Conservation (phyloP, 2,888 invertebrate species). For the Spatulosminthurus flaviceps region DNA sequence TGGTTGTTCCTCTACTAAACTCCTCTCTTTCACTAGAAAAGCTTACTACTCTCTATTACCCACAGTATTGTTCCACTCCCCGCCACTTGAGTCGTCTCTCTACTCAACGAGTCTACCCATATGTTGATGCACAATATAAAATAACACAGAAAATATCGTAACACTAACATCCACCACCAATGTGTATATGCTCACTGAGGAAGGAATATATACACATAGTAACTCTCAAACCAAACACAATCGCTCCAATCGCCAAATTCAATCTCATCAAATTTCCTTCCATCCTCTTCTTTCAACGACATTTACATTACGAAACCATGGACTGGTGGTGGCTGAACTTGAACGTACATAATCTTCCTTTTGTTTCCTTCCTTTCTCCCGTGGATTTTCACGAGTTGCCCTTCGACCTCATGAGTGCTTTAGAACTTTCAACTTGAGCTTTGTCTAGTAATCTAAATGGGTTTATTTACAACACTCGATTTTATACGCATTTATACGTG, state of each 20-base stretch:
- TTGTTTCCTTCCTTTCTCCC: slow-evolving; percentile 18
- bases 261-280: slow-evolving; percentile 24
- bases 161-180: not conserved
- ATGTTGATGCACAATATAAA: not conserved
- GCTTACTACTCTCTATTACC: slow-evolving; percentile 12
- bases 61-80: slow-evolving; percentile 32
- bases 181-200: too few species aligned
- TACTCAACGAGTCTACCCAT: not conserved
- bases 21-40: not conserved
- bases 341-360: not conserved
- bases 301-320: not conserved
- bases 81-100: slow-evolving; percentile 19
- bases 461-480: too few species aligned
- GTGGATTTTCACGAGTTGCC: not conserved
- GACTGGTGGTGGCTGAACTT: not conserved
- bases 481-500: too few species aligned
- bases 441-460: too few species aligned
- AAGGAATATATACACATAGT: not conserved
- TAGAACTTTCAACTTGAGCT: too few species aligned
- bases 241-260: not conserved
- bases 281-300: not conserved
- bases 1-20: too few species aligned
- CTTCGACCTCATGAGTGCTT: not conserved
- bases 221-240: not conserved
- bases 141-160: not conserved